phyloP scores from a whole-genome alignment of 2,888 invertebrate genomes.

The Brachynemurus nebulosus region DNA sequence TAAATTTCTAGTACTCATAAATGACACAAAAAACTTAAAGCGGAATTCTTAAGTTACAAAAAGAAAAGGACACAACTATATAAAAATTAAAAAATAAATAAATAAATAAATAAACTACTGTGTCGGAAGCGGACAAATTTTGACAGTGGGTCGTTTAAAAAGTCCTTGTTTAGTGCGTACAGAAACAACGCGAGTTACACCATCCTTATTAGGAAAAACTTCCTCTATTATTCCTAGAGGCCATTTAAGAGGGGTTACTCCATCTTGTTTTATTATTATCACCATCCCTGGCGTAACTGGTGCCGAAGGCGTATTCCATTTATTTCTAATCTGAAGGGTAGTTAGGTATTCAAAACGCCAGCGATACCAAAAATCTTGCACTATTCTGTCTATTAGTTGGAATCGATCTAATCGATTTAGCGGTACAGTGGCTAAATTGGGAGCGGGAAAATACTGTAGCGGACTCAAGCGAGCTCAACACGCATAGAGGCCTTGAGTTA shows the following conservation, averaged over 20 bases:
- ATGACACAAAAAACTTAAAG: too few species aligned
- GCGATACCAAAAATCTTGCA: neutral
- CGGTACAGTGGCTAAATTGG: neutral
- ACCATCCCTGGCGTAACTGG: neutral
- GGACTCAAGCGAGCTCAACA: neutral
- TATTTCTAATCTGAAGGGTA: neutral
- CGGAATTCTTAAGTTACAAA: too few species aligned
- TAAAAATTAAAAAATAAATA: neutral
- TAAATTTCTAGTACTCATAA: too few species aligned
- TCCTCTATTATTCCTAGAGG: neutral
- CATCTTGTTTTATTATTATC: neutral
- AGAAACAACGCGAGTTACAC: neutral
- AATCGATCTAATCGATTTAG: slow-evolving; percentile 1
- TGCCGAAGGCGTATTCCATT: neutral
- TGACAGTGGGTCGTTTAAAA: neutral
- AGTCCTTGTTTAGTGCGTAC: neutral
- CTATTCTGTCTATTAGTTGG: slow-evolving; percentile 1
- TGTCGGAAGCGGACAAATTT: neutral
- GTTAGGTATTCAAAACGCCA: neutral
- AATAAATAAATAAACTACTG: neutral
- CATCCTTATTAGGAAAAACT: neutral
- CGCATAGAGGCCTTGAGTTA: neutral
- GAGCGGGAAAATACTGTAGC: neutral
- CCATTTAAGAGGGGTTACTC: neutral
- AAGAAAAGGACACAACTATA: too few species aligned